Conservation (phyloP, 2,888 invertebrate species). For the Eubasilissa splendida region DNA sequence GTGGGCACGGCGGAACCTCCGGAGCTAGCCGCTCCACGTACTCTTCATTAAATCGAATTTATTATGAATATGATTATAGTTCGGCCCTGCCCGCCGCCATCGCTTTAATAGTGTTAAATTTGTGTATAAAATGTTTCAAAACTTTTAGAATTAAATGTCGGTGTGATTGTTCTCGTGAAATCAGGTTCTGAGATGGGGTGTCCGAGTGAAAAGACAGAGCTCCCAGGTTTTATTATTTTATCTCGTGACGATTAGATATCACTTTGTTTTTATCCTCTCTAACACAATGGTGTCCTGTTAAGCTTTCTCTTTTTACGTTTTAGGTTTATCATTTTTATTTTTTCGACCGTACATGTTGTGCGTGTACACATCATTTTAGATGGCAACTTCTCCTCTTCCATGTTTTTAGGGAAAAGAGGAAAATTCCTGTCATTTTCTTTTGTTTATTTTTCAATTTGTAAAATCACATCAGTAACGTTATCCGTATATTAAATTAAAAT, state of each 20-base stretch:
- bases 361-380: slow-evolving; percentile 15
- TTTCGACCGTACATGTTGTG: slow-evolving; percentile 23
- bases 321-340: slow-evolving; percentile 26
- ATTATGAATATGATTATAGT: neutral
- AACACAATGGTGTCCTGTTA: neutral
- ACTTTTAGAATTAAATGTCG: slow-evolving; percentile 44
- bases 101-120: slow-evolving; percentile 41
- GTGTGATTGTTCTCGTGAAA: slow-evolving; percentile 43
- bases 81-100: slow-evolving; percentile 47
- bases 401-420: slow-evolving; percentile 41
- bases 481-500: slow-evolving; percentile 34
- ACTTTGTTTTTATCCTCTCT: slow-evolving; percentile 3
- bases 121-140: slow-evolving; percentile 50
- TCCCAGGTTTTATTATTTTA: slow-evolving; percentile 33
- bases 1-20: slow-evolving; percentile 46
- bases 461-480: slow-evolving; percentile 12
- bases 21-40: slow-evolving; percentile 21
- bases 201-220: slow-evolving; percentile 34
- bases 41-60: neutral
- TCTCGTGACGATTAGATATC: slow-evolving; percentile 24
- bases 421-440: slow-evolving; percentile 33
- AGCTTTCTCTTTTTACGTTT: slow-evolving; percentile 23
- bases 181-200: slow-evolving; percentile 34
- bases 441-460: neutral
- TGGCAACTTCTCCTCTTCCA: slow-evolving; percentile 39